A percentile compares a stretch with the other conserved stretches of the same genome.
Conservation (phyloP, 2,797 vertebrate species). For the Anolis apletophallus region DNA sequence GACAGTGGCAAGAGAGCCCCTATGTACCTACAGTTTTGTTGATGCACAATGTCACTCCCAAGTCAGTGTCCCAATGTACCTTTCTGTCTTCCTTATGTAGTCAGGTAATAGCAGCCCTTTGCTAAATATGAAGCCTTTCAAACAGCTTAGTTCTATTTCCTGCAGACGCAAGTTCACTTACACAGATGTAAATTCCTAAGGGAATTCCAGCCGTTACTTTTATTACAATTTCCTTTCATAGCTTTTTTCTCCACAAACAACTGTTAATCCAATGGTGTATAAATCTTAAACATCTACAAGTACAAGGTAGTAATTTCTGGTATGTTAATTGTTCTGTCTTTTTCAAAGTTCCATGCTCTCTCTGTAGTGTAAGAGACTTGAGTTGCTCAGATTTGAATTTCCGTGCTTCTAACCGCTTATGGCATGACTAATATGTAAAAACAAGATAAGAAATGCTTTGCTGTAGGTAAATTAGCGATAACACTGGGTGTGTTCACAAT, state of each 20-base stretch:
- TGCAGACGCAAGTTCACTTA: no score
- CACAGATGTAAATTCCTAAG: no score
- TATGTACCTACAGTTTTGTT: no score
- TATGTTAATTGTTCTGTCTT: slow-evolving; percentile 61
- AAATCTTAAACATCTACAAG: neutral
- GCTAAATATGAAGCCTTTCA: no score
- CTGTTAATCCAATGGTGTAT: neutral
- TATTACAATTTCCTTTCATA: no score
- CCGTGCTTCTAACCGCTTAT: neutral
- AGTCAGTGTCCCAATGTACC: no score
- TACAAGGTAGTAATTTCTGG: slow-evolving; percentile 25
- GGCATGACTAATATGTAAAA: slow-evolving; percentile 8
- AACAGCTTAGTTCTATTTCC: no score
- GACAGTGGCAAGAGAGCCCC: no score
- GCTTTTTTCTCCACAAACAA: neutral
- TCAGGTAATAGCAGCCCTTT: no score
- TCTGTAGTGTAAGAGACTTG: neutral
- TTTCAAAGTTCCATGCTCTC: slow-evolving; percentile 47
- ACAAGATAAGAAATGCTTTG: slow-evolving; percentile 32
- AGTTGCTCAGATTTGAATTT: slow-evolving; percentile 27
- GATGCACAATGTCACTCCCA: no score
- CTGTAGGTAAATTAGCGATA: slow-evolving; percentile 14
- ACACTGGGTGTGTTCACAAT: neutral
- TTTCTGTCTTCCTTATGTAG: no score
- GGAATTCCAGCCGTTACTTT: no score